Conservation (phyloP, 2,888 invertebrate species). For the Abrostola triplasia region DNA sequence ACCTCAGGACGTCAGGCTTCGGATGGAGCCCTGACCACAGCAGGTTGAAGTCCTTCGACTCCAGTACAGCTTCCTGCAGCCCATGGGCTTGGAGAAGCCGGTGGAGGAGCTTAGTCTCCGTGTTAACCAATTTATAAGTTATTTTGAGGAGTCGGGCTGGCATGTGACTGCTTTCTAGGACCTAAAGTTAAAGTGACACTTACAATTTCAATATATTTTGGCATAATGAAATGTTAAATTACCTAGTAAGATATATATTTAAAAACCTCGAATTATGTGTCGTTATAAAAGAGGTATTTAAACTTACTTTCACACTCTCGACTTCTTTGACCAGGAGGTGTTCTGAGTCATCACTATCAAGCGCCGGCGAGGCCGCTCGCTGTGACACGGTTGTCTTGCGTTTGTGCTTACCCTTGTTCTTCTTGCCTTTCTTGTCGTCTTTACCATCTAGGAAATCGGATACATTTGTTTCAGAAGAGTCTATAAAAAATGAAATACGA, state of each 20-base stretch:
- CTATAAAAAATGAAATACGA: too few species aligned
- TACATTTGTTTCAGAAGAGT: too few species aligned
- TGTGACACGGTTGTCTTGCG: slow-evolving; percentile 60
- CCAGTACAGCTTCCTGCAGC: slow-evolving; percentile 89
- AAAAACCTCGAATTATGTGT: too few species aligned
- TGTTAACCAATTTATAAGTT: slow-evolving; percentile 94
- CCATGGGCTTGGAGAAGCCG: slow-evolving; percentile 94
- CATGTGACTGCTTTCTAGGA: slow-evolving; percentile 86
- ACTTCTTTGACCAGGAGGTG: slow-evolving; percentile 79
- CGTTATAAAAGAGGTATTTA: neutral
- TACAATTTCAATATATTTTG: too few species aligned
- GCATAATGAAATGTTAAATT: too few species aligned
- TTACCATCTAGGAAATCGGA: slow-evolving; percentile 57
- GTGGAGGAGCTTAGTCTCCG: slow-evolving; percentile 93
- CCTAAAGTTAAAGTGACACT: slow-evolving; percentile 58
- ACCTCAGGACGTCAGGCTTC: slow-evolving; percentile 95
- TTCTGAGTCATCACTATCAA: slow-evolving; percentile 82
- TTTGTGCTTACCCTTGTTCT: slow-evolving; percentile 76
- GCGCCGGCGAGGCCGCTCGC: slow-evolving; percentile 63
- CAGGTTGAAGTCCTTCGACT: slow-evolving; percentile 93
- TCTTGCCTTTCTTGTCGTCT: slow-evolving; percentile 79
- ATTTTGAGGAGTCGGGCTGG: slow-evolving; percentile 92
- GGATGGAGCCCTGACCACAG: slow-evolving; percentile 98
- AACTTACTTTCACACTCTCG: slow-evolving; percentile 79
- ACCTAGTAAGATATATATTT: too few species aligned